phyloP scores from a whole-genome alignment of 2,113 vertebrate genomes.

The Xenopus laevis region DNA sequence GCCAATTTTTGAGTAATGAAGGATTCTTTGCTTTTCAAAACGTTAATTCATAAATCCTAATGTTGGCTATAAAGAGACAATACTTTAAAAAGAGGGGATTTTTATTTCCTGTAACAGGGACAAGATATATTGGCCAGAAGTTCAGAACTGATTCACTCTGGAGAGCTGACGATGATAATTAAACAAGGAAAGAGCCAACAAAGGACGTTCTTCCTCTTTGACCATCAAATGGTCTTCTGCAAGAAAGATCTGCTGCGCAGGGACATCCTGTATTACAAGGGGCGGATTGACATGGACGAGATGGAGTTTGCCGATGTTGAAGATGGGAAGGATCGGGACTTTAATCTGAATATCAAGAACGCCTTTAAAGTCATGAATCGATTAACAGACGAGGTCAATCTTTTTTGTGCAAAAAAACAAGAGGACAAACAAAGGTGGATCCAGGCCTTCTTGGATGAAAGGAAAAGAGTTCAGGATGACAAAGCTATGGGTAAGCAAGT shows the following conservation, averaged over 20 bases:
- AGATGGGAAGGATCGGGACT: conserved; percentile 80
- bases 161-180: conserved; percentile 81
- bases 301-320: conserved; percentile 74
- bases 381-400: conserved; percentile 72
- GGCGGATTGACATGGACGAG: conserved; percentile 81
- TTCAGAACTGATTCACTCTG: conserved; percentile 93
- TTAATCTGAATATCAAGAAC: conserved; percentile 77
- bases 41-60: no score
- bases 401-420: conserved; percentile 84
- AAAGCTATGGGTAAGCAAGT: conserved; percentile 83
- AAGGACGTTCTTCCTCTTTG: conserved; percentile 93
- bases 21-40: no score
- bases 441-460: conserved; percentile 79
- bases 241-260: conserved; percentile 92
- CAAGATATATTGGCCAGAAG: conserved; percentile 83
- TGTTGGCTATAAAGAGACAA: no score
- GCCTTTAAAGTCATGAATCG: conserved; percentile 80
- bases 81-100: no score
- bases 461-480: conserved; percentile 84
- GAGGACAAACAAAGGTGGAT: conserved; percentile 91
- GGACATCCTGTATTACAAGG: conserved; percentile 91
- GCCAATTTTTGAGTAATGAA: no score
- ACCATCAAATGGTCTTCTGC: conserved; percentile 94
- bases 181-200: conserved; percentile 90
- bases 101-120: conserved; percentile 64